Percentiles rank a stretch among this genome's conserved stretches.
Evolutionary conservation across 2,888 invertebrate species (phyloP).

Genomic region (Dinocampus coccinellae): DNA sequence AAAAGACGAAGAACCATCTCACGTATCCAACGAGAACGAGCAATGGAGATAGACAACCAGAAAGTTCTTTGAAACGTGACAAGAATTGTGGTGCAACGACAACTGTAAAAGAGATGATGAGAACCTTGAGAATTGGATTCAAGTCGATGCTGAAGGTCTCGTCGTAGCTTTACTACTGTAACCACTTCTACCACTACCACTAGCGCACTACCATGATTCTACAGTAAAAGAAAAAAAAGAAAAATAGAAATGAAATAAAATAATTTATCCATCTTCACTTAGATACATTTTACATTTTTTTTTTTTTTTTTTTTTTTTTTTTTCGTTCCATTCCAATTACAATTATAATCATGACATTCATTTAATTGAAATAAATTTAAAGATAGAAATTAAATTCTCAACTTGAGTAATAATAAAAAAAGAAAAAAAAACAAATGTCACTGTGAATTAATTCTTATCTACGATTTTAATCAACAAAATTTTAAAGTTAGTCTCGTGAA

Average conservation of each 20-base stretch:
- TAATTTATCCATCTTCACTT: no score
- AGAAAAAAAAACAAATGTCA: not conserved
- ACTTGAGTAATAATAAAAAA: no score
- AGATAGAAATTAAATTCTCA: not conserved
- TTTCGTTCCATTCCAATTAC: not conserved
- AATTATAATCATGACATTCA: not conserved
- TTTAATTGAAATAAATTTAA: not conserved
- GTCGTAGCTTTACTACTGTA: not conserved
- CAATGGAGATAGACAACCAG: not conserved
- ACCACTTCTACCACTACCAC: not conserved
- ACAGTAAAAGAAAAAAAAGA: not conserved
- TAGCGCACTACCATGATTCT: not conserved
- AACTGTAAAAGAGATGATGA: slow-evolving; percentile 31
- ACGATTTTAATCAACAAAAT: not conserved
- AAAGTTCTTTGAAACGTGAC: slow-evolving; percentile 37
- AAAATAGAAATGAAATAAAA: not conserved
- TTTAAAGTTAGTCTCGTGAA: not conserved
- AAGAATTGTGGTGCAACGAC: slow-evolving; percentile 38
- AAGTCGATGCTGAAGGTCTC: slow-evolving; percentile 9
- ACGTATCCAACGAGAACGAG: not conserved
- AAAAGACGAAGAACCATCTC: not conserved
- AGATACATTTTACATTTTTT: no score
- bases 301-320: not conserved
- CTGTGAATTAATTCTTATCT: not conserved
- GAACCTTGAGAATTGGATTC: slow-evolving; percentile 39